Evolutionary conservation across 2,797 vertebrate genomes (phyloP).

Genomic region (Acanthis flammea): DNA sequence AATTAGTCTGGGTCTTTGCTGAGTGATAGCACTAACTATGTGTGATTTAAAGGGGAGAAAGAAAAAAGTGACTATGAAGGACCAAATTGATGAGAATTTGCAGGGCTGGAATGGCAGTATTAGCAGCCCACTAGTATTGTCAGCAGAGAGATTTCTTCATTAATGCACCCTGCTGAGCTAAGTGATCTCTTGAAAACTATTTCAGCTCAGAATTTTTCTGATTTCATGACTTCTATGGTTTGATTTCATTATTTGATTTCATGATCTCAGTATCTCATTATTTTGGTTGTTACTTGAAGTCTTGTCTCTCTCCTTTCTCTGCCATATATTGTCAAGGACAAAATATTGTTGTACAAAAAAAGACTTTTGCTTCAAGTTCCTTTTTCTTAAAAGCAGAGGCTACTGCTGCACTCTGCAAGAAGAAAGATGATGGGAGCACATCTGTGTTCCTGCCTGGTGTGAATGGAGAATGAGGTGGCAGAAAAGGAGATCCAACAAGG

Average conservation of each 20-base stretch:
- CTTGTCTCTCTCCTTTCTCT: not conserved
- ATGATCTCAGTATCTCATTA: not conserved
- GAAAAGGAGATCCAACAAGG: not conserved
- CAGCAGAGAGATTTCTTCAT: not conserved
- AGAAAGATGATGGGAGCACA: not conserved
- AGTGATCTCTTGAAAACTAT: not conserved
- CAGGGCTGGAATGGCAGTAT: not conserved
- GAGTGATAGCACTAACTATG: not conserved
- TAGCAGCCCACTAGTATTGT: not conserved
- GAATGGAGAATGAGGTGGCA: not conserved
- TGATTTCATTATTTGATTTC: not conserved
- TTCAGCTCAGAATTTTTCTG: not conserved
- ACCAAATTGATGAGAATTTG: not conserved
- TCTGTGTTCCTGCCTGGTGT: accelerated
- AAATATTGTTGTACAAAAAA: not conserved
- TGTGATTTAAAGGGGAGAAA: not conserved
- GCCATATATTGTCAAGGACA: not conserved
- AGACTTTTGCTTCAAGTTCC: not conserved
- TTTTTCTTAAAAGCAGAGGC: not conserved
- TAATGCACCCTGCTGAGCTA: not conserved
- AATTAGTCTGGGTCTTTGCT: not conserved
- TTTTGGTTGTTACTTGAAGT: not conserved
- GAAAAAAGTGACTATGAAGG: not conserved
- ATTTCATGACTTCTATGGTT: not conserved
- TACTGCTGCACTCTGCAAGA: not conserved